Evolutionary conservation across 2,888 invertebrate species (phyloP), one percentile per base, ranked within the genome.

Genomic region (Flexamia atlantica): DNA sequence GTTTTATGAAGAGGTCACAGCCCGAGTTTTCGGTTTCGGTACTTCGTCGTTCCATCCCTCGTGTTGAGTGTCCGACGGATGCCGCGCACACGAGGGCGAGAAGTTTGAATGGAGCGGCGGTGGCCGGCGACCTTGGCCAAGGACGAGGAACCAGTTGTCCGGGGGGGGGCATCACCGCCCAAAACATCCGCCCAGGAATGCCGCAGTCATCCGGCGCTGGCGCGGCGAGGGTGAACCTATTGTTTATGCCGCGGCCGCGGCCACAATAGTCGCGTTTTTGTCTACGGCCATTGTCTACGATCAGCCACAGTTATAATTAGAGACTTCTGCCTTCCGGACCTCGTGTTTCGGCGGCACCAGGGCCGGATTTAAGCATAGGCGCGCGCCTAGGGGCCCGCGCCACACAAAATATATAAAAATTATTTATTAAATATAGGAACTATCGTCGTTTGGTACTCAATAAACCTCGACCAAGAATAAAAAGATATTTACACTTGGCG

Each of bases 81-180:
- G 36, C n/a, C n/a, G 36, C 36, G 36, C 4, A 36, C 5, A 9
- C 36, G 46, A 36, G 70, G 20, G 36, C 40, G 0, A 40, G n/a
- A 40, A n/a, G n/a, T n/a, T 25, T 70, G 70, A 70, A 70, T 70
- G 70, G 40, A 40, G 70, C 36, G 40, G 28, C 64, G 40, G 4
- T 23, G 72, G 32, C 30, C 57, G 28, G 50, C 57, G 79, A 79
- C 79, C 79, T 79, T 79, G 53, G 0, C 25, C 42, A 53, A 40
- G 83, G 74, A 46, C 84, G 84, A 46, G 82, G 70, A 84, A 85
- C 85, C 85, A 76, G 85, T 84, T 85, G 32, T 57, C 72, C 36
- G 30, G 28, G 79, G 68, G 85, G 57, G n/a, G 80, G 74, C 81
- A 7, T 80, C 83, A 36, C 53, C 79, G 79, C 32, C 79, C 79